phyloP scores from a whole-genome alignment of 2,113 vertebrate genomes.

The Salvelinus alpinus region DNA sequence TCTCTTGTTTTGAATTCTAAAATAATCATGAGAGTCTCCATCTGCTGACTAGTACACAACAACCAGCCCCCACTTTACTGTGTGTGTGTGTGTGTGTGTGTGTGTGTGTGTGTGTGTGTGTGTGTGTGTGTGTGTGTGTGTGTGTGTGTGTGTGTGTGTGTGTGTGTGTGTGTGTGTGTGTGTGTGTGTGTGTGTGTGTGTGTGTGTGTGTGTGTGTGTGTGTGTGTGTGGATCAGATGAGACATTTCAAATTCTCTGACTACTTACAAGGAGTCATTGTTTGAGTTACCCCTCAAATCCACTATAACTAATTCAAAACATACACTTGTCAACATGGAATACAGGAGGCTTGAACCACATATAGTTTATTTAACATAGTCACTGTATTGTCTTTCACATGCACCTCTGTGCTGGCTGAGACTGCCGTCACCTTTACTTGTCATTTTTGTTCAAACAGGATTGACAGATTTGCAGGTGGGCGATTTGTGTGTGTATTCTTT shows the following conservation, averaged over 20 bases:
- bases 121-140: no score
- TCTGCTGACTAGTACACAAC: constrained; percentile 31
- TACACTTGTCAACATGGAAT: constrained; percentile 2
- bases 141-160: no score
- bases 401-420: no score
- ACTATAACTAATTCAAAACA: constrained; percentile 41
- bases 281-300: constrained; percentile 18
- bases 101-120: no score
- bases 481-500: no score
- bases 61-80: background rate
- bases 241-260: constrained; percentile 20
- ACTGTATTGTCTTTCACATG: background rate
- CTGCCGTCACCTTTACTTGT: background rate
- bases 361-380: background rate
- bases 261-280: constrained; percentile 37
- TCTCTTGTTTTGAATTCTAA: no score
- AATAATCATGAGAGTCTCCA: background rate
- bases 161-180: background rate
- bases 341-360: background rate
- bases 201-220: no score
- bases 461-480: background rate
- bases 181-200: constrained; percentile 19
- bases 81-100: no score
- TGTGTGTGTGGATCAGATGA: constrained; percentile 42
- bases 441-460: background rate